phyloP scores from a whole-genome alignment of 92 coral and sea anemone genomes.

The Pocillopora meandrina region DNA sequence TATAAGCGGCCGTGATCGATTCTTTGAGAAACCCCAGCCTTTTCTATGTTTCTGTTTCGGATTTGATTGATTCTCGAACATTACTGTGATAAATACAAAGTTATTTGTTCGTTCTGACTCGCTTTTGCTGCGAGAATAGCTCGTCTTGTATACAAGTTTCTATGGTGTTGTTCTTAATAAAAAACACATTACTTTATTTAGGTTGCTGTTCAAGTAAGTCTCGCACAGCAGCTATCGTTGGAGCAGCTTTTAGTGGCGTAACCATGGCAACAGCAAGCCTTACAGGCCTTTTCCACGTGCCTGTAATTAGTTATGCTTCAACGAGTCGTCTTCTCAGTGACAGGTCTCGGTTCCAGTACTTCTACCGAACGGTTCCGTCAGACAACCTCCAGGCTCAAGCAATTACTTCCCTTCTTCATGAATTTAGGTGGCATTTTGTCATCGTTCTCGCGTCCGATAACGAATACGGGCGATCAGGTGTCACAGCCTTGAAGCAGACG shows the following conservation, averaged over 20 bases:
- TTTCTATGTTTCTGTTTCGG: too few species aligned
- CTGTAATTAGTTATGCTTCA: slow-evolving; percentile 79
- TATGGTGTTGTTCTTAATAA: not conserved
- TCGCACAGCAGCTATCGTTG: slow-evolving; percentile 75
- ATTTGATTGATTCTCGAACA: too few species aligned
- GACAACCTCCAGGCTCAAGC: slow-evolving; percentile 74
- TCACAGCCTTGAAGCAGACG: slow-evolving; percentile 63
- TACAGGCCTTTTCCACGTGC: slow-evolving; percentile 81
- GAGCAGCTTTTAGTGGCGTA: slow-evolving; percentile 87
- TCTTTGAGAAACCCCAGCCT: too few species aligned
- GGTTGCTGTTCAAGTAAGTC: slow-evolving; percentile 50
- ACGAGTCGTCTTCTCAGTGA: slow-evolving; percentile 83
- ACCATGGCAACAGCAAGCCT: slow-evolving; percentile 83
- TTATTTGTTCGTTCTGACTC: too few species aligned
- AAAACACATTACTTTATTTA: not conserved
- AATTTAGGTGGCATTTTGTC: slow-evolving; percentile 53
- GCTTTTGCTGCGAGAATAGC: not conserved
- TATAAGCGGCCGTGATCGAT: too few species aligned
- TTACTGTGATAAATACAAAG: too few species aligned
- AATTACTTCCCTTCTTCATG: slow-evolving; percentile 51
- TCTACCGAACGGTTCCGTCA: slow-evolving; percentile 78
- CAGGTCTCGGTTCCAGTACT: slow-evolving; percentile 71
- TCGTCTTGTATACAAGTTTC: not conserved
- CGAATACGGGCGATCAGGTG: slow-evolving; percentile 74
- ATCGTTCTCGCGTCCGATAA: slow-evolving; percentile 68